Conservation (phyloP, 2,888 invertebrate species). For the Cephus rjabovi region DNA sequence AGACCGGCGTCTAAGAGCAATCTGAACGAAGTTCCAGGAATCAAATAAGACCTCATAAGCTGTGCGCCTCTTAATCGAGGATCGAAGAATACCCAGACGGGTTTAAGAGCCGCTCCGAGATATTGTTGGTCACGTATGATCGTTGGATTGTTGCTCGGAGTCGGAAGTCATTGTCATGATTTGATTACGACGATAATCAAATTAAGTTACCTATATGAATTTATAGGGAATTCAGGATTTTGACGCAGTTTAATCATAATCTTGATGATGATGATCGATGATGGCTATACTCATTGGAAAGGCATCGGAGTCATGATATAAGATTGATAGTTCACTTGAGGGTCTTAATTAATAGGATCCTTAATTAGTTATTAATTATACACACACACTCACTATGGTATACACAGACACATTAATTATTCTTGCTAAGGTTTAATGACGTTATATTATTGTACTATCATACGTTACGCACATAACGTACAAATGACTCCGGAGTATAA, state of each 20-base stretch:
- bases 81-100: neutral
- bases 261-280: neutral
- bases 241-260: neutral
- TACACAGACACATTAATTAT: neutral
- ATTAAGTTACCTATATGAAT: neutral
- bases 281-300: neutral
- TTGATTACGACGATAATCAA: neutral
- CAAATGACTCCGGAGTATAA: neutral
- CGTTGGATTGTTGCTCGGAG: neutral
- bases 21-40: slow-evolving; percentile 33
- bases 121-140: slow-evolving; percentile 1
- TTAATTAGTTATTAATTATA: neutral
- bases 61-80: neutral
- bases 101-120: neutral
- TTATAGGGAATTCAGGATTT: neutral
- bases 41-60: neutral
- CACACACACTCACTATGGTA: neutral
- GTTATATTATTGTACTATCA: neutral
- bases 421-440: neutral
- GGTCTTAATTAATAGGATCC: neutral
- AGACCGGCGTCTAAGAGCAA: slow-evolving; percentile 76
- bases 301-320: neutral
- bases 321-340: neutral
- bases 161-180: neutral
- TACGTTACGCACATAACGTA: neutral